Evolutionary conservation across 2,888 invertebrate genomes (phyloP), one percentile per base, ranked within the genome.

Genomic region (Arrhopalites spinosus): DNA sequence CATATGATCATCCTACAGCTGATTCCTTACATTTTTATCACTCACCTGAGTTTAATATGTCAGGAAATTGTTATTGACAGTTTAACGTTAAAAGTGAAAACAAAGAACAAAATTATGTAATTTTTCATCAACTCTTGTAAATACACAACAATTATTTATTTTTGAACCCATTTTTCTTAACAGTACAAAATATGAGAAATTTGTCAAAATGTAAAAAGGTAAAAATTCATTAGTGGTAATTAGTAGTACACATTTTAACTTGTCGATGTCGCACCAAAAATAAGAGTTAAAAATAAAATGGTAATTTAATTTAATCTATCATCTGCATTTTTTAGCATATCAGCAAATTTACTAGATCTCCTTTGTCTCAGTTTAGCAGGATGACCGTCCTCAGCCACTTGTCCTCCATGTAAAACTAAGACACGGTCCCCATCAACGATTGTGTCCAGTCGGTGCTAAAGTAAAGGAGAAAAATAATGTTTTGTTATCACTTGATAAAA

Each of bases 371-470:
- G 86, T 68, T 88, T 87, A 63, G 85, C 79, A 0, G 92, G 91
- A 56, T 88, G 84, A 66, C 91, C 92, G 78, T 91, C 89, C 85
- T 92, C 92, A 43, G 89, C 88, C 70, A 91, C 87, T 79, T 87
- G 86, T 0, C 93, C 92, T 77, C 88, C 88, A 75, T 92, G 91
- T 83, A 93, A 85, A 63, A 93, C 91, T 78, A 92, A 86, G 74
- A 91, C 89, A 79, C 90, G 88, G 84, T 91, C 91, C 86, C 91
- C 92, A 76, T 89, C 88, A 78, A 91, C 87, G 76, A 93, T 88
- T 1, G 91, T 91, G n/a, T 90, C 88, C 75, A 92, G 87, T 23
- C 92, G 91, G 85, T 93, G 93, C 92, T 92, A 86, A 15, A 50
- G 20, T 20, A 53, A 1, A 47, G 74, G n/a, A 56, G 45, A 20